These are phyloP conservation scores for Onychomys leucogaster DNA, from an alignment of 2,797 vertebrate species.

Conservation along the genomic window DNA sequence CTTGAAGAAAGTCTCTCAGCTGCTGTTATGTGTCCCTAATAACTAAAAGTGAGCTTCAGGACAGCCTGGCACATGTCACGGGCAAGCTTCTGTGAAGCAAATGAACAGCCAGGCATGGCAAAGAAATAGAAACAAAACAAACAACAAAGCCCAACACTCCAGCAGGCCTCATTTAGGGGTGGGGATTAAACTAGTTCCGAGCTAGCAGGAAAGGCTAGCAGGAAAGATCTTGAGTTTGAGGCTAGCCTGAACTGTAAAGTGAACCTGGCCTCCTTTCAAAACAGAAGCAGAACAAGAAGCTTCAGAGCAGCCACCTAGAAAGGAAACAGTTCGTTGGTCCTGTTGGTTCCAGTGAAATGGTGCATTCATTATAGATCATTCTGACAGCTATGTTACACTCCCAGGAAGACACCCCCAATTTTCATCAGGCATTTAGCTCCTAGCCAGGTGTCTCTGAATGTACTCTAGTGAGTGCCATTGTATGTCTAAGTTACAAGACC, in stretches of 20 bases:
- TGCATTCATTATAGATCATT: not conserved
- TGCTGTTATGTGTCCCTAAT: not conserved
- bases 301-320: not conserved
- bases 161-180: not conserved
- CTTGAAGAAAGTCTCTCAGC: not conserved
- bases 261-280: not conserved
- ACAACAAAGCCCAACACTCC: not conserved
- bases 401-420: not conserved
- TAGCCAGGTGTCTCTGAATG: conserved; percentile 5
- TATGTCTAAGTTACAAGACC: conserved; percentile 37
- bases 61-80: not conserved
- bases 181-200: not conserved
- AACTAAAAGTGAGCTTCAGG: not conserved
- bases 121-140: not conserved
- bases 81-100: not conserved
- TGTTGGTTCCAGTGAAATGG: conserved; percentile 11
- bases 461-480: not conserved
- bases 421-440: not conserved
- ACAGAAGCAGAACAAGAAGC: not conserved
- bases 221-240: not conserved
- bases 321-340: not conserved
- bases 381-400: conserved; percentile 24
- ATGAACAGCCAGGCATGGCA: not conserved
- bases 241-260: not conserved
- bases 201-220: not conserved